Percentiles rank a stretch among this genome's conserved stretches.
phyloP scores from a whole-genome alignment of 2,797 vertebrate species.

The Amblyraja radiata region DNA sequence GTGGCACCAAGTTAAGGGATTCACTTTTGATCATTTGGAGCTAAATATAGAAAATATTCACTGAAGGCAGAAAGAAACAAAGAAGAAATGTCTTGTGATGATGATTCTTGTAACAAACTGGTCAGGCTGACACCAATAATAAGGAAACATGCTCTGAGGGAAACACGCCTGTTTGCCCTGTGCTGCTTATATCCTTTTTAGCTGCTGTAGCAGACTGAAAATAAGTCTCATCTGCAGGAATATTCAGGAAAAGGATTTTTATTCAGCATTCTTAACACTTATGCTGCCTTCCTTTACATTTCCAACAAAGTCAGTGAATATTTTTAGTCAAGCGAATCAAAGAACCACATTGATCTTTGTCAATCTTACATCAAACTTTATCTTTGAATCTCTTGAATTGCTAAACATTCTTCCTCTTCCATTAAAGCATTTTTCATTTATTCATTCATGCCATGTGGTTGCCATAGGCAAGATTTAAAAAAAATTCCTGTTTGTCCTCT shows the following conservation, averaged over 20 bases:
- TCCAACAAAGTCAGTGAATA: too few relatives aligned
- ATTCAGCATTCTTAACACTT: background rate
- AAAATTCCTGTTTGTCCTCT: too few relatives aligned
- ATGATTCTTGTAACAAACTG: conserved; percentile 1
- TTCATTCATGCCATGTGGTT: too few relatives aligned
- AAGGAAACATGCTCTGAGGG: background rate
- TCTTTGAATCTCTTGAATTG: background rate
- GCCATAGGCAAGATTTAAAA: too few relatives aligned
- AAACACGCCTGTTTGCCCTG: background rate
- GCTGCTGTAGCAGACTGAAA: background rate
- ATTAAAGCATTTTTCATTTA: background rate
- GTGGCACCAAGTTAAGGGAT: background rate
- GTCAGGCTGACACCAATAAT: conserved; percentile 29
- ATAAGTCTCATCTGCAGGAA: background rate
- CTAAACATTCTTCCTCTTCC: too few relatives aligned
- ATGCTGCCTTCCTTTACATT: too few relatives aligned
- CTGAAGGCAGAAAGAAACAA: background rate
- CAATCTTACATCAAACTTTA: background rate
- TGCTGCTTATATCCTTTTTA: background rate
- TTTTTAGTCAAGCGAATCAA: background rate
- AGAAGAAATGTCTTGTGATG: conserved; percentile 22
- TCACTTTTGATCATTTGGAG: background rate
- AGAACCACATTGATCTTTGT: background rate
- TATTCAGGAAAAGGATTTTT: background rate
- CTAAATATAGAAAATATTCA: conserved; percentile 21